Percentiles rank a stretch among this genome's conserved stretches.
Evolutionary conservation across 2,113 vertebrate species (phyloP).

Genomic region (Piprites chloris): DNA sequence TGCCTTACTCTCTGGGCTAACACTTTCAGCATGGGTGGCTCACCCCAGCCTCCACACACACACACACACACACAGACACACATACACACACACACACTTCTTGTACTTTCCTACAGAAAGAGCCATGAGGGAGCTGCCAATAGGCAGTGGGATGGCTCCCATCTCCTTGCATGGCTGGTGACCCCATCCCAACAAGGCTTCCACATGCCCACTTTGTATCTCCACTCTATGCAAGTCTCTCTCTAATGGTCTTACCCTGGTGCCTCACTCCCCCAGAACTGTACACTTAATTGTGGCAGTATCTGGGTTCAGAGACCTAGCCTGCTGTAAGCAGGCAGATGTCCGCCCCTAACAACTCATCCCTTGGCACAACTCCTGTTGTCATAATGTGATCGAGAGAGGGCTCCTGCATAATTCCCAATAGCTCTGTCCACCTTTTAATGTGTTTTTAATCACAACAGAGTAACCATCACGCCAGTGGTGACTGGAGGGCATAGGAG

Average conservation of each 20-base stretch:
- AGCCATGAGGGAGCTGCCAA: background rate
- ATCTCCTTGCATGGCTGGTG: accelerated
- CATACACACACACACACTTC: too few relatives aligned
- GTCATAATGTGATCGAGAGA: background rate
- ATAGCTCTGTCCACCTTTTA: background rate
- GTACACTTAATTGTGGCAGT: background rate
- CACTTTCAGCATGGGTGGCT: background rate
- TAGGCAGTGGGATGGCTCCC: background rate
- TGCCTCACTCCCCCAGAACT: background rate
- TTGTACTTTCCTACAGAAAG: background rate
- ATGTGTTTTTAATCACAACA: accelerated
- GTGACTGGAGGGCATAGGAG: background rate
- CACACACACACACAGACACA: background rate
- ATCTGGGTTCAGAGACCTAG: background rate
- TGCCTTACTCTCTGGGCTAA: background rate
- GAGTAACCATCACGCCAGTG: accelerated
- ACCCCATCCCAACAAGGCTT: background rate
- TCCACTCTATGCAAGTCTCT: background rate
- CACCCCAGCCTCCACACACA: accelerated
- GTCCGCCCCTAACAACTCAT: background rate
- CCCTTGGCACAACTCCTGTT: background rate
- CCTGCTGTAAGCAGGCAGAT: background rate
- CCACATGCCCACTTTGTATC: background rate
- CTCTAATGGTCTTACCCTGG: background rate
- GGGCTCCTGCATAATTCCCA: background rate